Base-by-base conservation (phyloP, 2,888 invertebrate species). In the Noctuana brunneofusca region DNA sequence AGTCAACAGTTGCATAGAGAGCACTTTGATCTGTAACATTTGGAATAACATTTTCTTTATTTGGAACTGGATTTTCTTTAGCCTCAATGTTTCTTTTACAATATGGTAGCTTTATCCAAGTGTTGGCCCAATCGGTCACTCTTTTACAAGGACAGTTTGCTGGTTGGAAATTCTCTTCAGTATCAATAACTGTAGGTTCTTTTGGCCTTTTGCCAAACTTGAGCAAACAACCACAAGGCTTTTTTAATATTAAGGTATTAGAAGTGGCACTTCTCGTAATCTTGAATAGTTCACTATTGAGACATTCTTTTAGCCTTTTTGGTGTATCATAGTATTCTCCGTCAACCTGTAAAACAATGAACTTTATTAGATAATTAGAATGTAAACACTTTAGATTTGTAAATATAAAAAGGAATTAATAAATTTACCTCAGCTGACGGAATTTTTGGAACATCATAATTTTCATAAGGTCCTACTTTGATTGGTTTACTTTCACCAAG, bases 361-460 rank as follows among this genome's bases (percentile, higher is more conserved):
- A 56, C 11, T 12, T 35, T 5, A 38, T 5, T 38, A 5, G 5
- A 38, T 1, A 14, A 4, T 41, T 16, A 12, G 1, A 41, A 41
- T 3, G 1, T 27, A 27, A 27, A 27, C 8, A 27, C 27, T 27
- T 27, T 57, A 54, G 22, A n/a, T 35, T 27, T 2, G 9, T 18
- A 46, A 46, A 11, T 46, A 12, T 4, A 3, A 22, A 46, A 46
- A 20, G 1, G 6, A 9, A 2, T 3, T 5, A 14, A 14, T 2
- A 38, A 12, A 12, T 1, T 46, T 87, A 92, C 93, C 89, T 87
- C 90, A 79, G 80, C 81, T 79, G 83, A 88, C 11, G 84, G 93
- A 68, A 93, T 86, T 80, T 94, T 95, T 35, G 96, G 96, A 55
- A 96, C 92, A 76, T 96, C 96, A 75, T 96, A 96, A 78, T 96